phyloP scores from a whole-genome alignment of 2,797 vertebrate genomes.

The Gobio occitaniae region DNA sequence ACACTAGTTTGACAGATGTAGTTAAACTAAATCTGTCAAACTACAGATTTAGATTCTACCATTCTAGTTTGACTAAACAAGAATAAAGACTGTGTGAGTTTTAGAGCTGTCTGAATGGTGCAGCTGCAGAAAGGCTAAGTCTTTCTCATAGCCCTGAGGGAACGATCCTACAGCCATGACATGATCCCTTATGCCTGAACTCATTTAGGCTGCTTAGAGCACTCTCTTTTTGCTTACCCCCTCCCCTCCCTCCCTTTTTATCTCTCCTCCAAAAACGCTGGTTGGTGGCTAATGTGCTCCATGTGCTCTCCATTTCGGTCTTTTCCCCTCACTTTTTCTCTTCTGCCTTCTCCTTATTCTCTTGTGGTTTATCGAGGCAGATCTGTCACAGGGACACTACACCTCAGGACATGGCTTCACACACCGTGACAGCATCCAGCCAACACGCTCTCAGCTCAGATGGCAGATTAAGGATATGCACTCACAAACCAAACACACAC shows the following conservation, averaged over 20 bases:
- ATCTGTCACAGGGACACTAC: constrained; percentile 52
- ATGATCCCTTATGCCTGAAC: constrained; percentile 45
- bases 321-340: constrained; percentile 19
- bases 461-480: constrained; percentile 59
- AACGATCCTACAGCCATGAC: constrained; percentile 39
- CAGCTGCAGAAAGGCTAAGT: neutral
- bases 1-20: constrained; percentile 13
- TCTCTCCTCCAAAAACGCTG: constrained; percentile 7
- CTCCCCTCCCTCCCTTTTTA: neutral
- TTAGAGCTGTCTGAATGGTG: constrained; percentile 35
- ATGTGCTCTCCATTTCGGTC: constrained; percentile 29
- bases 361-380: constrained; percentile 38
- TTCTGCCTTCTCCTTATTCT: constrained; percentile 26
- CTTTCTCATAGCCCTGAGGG: constrained; percentile 5
- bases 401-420: constrained; percentile 55
- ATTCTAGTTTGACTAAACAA: constrained; percentile 27
- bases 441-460: constrained; percentile 51
- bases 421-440: constrained; percentile 45
- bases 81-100: neutral
- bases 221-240: neutral
- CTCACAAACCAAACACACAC: constrained; percentile 4
- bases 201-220: constrained; percentile 26
- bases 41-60: constrained; percentile 3
- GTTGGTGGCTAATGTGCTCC: constrained; percentile 36
- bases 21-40: constrained; percentile 28